These are phyloP conservation scores for Lepus europaeus DNA, from an alignment of 2,113 vertebrate species.

Conservation along the genomic window DNA sequence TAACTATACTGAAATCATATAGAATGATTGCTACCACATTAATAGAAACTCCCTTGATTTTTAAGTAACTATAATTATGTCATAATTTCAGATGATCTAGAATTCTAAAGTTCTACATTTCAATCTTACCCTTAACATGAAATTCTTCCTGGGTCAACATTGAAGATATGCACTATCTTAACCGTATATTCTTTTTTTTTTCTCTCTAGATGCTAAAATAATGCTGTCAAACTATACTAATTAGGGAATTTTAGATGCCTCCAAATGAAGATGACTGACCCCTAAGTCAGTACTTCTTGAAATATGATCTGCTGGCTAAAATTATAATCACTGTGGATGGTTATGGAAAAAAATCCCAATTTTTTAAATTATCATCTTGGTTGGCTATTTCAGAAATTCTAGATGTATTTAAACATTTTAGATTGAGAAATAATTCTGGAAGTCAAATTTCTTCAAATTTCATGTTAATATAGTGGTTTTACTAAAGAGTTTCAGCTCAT, in stretches of 20 bases:
- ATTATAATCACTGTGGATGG: neutral
- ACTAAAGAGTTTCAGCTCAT: neutral
- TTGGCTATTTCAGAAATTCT: conserved; percentile 26
- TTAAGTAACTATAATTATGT: conserved; percentile 39
- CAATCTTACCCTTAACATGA: neutral
- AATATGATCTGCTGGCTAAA: neutral
- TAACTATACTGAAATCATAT: conserved; percentile 18
- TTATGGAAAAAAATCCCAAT: neutral
- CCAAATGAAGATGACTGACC: neutral
- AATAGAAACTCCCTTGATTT: conserved; percentile 3
- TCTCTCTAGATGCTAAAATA: neutral
- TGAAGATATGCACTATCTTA: neutral
- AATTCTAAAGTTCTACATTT: neutral
- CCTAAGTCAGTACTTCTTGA: neutral
- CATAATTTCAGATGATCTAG: neutral
- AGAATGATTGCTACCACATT: neutral
- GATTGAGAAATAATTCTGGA: neutral
- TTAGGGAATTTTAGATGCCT: neutral
- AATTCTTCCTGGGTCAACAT: neutral
- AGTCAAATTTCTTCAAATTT: neutral
- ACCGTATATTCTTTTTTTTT: neutral
- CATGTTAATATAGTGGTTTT: neutral
- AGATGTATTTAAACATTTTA: neutral
- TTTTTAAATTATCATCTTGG: neutral
- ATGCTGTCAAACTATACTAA: neutral